phyloP scores from a whole-genome alignment of 2,113 vertebrate genomes.

The rat (Rattus norvegicus) region DNA sequence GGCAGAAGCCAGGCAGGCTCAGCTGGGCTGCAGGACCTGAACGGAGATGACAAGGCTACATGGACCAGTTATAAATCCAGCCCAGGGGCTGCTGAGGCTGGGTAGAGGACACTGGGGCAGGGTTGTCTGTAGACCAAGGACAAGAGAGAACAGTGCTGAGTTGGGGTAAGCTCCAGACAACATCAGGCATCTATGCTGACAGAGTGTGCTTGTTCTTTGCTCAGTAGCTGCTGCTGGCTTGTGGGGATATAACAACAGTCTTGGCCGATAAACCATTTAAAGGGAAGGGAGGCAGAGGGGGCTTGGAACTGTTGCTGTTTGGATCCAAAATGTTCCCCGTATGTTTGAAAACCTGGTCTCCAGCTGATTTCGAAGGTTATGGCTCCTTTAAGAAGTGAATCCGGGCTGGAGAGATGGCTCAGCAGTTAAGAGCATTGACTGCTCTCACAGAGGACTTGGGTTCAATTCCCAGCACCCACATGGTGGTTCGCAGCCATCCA shows the following conservation, averaged over 20 bases:
- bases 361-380: background rate
- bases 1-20: background rate
- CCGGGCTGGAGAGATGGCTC: background rate
- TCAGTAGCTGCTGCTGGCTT: background rate
- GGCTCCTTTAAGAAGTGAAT: background rate
- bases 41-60: background rate
- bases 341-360: background rate
- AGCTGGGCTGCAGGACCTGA: background rate
- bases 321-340: background rate
- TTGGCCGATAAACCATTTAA: background rate
- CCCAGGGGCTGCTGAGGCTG: background rate
- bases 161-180: background rate
- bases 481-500: background rate
- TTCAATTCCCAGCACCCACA: background rate
- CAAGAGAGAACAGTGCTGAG: background rate
- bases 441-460: background rate
- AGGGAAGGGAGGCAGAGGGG: background rate
- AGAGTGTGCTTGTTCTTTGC: background rate
- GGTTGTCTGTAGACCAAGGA: background rate
- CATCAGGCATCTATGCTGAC: background rate
- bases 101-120: background rate
- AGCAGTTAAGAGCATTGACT: background rate
- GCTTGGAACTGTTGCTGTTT: background rate
- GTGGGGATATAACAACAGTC: background rate
- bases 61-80: background rate